A percentile compares a stretch with the other conserved stretches of the same genome.
phyloP scores from a whole-genome alignment of 2,888 invertebrate genomes.

The Gortyna flavago region DNA sequence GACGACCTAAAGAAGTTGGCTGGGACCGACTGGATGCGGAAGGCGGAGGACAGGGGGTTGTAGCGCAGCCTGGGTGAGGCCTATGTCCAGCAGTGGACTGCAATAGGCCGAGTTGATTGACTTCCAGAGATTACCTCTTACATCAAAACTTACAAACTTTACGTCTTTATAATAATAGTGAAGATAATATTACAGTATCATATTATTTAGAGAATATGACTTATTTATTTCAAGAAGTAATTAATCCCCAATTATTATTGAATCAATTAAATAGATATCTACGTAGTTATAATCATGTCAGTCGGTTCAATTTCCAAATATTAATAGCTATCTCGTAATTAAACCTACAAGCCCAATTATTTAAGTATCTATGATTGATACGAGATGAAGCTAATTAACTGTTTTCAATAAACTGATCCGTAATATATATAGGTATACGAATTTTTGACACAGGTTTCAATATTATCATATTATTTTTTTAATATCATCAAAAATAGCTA shows the following conservation, averaged over 20 bases:
- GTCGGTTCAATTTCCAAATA: slow-evolving; percentile 11
- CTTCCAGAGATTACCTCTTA: not conserved
- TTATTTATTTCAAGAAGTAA: not conserved
- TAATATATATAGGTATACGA: not conserved
- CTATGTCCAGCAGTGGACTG: too few relatives aligned
- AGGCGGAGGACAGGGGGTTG: too few relatives aligned
- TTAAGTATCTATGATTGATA: not conserved
- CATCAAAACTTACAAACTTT: not conserved
- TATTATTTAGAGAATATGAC: not conserved
- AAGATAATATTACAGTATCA: not conserved
- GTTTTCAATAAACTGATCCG: not conserved
- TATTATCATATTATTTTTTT: not conserved
- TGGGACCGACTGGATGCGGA: too few relatives aligned
- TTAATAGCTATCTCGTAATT: slow-evolving; percentile 31
- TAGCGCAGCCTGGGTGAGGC: too few relatives aligned
- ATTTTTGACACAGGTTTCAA: not conserved
- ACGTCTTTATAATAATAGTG: not conserved
- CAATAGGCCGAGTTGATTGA: too few relatives aligned
- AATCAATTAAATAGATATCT: not conserved
- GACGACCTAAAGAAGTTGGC: too few relatives aligned
- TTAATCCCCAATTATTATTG: not conserved
- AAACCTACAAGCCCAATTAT: slow-evolving; percentile 14
- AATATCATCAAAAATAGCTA: not conserved
- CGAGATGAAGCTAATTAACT: slow-evolving; percentile 22
- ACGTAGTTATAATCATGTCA: not conserved